A percentile compares a stretch with the other conserved stretches of the same genome.
Conservation (phyloP, 2,888 invertebrate species). For the Parnassius orleans region DNA sequence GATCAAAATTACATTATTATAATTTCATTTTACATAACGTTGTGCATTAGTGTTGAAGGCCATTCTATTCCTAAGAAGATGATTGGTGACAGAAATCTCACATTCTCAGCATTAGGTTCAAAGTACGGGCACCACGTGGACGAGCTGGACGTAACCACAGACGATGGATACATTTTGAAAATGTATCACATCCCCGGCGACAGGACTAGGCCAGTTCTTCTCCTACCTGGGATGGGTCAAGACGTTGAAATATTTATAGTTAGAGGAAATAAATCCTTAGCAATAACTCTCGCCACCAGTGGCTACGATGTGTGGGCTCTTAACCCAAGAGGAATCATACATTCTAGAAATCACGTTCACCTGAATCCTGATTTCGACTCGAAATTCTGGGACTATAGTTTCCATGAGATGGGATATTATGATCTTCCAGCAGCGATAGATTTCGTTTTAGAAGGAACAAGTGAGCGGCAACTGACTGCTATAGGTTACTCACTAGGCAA, state of each 20-base stretch:
- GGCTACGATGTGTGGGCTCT: conserved; percentile 54
- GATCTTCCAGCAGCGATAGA: conserved; percentile 84
- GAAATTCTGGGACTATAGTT: conserved; percentile 77
- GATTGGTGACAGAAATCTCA: too few species aligned
- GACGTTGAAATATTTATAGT: conserved; percentile 41
- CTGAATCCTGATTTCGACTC: conserved; percentile 49
- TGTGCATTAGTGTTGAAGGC: too few species aligned
- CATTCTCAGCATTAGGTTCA: too few species aligned
- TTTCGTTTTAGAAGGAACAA: conserved; percentile 55
- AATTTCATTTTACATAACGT: too few species aligned
- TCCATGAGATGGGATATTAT: conserved; percentile 84
- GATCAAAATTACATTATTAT: too few species aligned
- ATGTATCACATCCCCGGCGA: conserved; percentile 39
- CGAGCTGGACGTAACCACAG: conserved; percentile 39
- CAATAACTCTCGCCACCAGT: conserved; percentile 33
- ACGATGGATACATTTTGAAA: conserved; percentile 45
- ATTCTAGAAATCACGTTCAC: conserved; percentile 73
- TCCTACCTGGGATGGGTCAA: conserved; percentile 43
- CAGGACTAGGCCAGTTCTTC: conserved; percentile 33
- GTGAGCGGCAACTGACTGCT: conserved; percentile 76
- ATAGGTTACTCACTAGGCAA: conserved; percentile 86
- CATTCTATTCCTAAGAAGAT: too few species aligned
- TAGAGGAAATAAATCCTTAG: conserved; percentile 41
- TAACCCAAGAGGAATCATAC: conserved; percentile 80
- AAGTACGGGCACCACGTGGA: conserved; percentile 50